Conservation (phyloP, 2,113 vertebrate genomes). For the Percina caprodes region DNA sequence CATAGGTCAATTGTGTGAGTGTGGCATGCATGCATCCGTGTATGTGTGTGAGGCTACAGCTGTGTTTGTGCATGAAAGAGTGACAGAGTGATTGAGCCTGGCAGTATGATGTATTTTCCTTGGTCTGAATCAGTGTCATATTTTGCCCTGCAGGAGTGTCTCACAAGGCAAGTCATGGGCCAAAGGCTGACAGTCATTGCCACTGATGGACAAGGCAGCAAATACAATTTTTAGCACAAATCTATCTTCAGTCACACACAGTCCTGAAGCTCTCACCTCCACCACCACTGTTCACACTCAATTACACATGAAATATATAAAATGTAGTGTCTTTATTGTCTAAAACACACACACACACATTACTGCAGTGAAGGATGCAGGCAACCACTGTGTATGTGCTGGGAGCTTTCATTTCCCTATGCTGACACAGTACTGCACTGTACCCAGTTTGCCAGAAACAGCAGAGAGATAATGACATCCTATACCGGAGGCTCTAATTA, state of each 20-base stretch:
- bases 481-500: constrained; percentile 80
- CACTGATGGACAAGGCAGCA: constrained; percentile 60
- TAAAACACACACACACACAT: constrained; percentile 19
- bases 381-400: constrained; percentile 11
- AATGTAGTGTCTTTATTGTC: constrained; percentile 22
- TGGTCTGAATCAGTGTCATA: constrained; percentile 53
- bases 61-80: constrained; percentile 38
- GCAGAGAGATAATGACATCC: constrained; percentile 77
- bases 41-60: not conserved
- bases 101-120: constrained; percentile 61
- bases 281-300: constrained; percentile 7
- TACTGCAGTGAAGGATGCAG: constrained; percentile 23
- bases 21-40: constrained; percentile 3
- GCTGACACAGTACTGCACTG: constrained; percentile 73
- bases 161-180: constrained; percentile 42
- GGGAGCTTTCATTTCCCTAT: constrained; percentile 57
- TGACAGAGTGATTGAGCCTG: constrained; percentile 31
- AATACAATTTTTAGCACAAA: constrained; percentile 58
- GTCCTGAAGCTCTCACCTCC: constrained; percentile 25
- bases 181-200: constrained; percentile 52
- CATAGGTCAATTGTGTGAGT: constrained; percentile 29
- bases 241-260: constrained; percentile 48
- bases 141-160: constrained; percentile 43
- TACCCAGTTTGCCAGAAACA: constrained; percentile 72
- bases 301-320: constrained; percentile 32